A percentile compares a stretch with the other conserved stretches of the same genome.
Conservation (phyloP, 2,888 invertebrate species). For the Eupelmus urozonus region DNA sequence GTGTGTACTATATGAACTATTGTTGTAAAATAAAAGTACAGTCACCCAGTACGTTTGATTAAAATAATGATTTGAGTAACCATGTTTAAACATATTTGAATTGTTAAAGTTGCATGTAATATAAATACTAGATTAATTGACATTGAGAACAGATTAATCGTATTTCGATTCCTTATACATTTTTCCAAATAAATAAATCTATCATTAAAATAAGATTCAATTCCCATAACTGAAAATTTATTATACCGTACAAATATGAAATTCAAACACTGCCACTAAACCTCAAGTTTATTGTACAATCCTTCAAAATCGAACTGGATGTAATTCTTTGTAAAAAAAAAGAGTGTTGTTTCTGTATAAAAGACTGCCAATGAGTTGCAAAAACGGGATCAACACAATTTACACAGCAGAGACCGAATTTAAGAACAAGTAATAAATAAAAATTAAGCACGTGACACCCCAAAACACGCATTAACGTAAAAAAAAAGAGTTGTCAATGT, state of each 20-base stretch:
- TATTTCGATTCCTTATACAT: too few relatives aligned
- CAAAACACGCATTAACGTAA: not conserved
- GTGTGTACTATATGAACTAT: too few relatives aligned
- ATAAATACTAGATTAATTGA: too few relatives aligned
- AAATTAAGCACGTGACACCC: constrained; percentile 22
- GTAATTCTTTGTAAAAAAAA: constrained; percentile 27
- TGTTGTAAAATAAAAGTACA: too few relatives aligned
- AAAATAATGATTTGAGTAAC: too few relatives aligned
- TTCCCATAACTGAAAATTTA: not conserved
- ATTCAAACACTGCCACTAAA: constrained; percentile 14
- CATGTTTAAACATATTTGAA: too few relatives aligned
- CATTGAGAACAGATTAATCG: too few relatives aligned
- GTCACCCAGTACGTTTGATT: too few relatives aligned
- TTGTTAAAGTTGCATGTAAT: too few relatives aligned
- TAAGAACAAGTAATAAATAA: constrained; percentile 30
- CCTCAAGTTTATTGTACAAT: not conserved
- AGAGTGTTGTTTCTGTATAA: constrained; percentile 38
- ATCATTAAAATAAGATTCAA: too few relatives aligned
- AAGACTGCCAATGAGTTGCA: constrained; percentile 65
- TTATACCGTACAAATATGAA: constrained; percentile 18
- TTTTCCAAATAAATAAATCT: too few relatives aligned
- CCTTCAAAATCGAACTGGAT: constrained; percentile 32
- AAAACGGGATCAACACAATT: constrained; percentile 71
- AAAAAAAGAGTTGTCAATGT: constrained; percentile 20
- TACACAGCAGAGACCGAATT: constrained; percentile 31